Evolutionary conservation across 2,888 invertebrate genomes (phyloP), one percentile per base, ranked within the genome.

Genomic region (Pilophorus perplexus): DNA sequence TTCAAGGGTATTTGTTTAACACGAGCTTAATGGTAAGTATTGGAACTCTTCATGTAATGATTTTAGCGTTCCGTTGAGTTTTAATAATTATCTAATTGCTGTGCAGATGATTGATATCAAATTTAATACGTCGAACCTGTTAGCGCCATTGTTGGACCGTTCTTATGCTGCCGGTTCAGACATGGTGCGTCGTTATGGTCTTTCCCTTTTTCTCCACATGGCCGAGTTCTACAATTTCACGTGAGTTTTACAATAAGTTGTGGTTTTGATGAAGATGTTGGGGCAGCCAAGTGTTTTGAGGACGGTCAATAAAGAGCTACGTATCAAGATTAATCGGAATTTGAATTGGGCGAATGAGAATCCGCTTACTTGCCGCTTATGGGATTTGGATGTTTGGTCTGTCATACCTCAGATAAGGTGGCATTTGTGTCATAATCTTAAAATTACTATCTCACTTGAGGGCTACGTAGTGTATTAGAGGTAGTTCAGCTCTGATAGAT

Each of bases 161-260:
- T 60, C 68, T 0, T 64, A 67, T 33, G 59, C 64, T 6, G 67
- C 69, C 1, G 69, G 70, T 4, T 52, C 67, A 10, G 72, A 72
- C 38, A 65, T 69, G 37, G 67, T 68, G n/a, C 68, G 71, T 2
- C 57, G 71, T 20, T 72, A 68, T 46, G 67, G 68, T n/a, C 68
- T 69, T 23, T 64, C 69, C 12, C 50, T 71, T 12, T 70, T 69
- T 55, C 23, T 67, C n/a, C 67, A 71, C 25, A 46, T 72, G 14
- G 67, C 65, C 20, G 71, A 71, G 62, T 44, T 69, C 18, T 72
- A 69, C 42, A 72, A 72, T 27, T 72, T 70, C 62, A 69, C 67
- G 72, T 71, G 44, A 66, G 70, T 68, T n/a, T 2, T 3, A n/a
- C n/a, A n/a, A n/a, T n/a, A n/a, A n/a, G n/a, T n/a, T n/a, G n/a